A percentile compares a stretch with the other conserved stretches of the same genome.
These are phyloP conservation scores for Muschampia plurimacula DNA, from an alignment of 2,888 invertebrate species.

Conservation along the genomic window DNA sequence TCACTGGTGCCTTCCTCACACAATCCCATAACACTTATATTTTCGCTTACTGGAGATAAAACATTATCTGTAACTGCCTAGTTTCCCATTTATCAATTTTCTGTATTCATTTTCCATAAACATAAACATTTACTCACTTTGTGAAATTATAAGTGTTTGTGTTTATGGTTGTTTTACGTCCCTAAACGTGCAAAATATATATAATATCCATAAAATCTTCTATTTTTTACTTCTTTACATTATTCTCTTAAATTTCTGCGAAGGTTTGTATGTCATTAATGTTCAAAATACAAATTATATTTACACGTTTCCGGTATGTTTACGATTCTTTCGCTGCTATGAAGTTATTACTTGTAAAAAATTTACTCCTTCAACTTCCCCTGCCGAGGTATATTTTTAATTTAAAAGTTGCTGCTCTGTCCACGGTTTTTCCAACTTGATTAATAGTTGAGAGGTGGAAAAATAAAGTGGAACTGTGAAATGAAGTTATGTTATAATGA, in stretches of 20 bases:
- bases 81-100: background rate
- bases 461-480: constrained; percentile 35
- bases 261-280: constrained; percentile 27
- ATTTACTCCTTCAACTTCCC: constrained; percentile 25
- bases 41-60: background rate
- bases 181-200: background rate
- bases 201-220: background rate
- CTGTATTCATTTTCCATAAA: background rate
- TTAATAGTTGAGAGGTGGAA: constrained; percentile 37
- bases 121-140: too few relatives aligned
- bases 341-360: constrained; percentile 30
- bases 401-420: constrained; percentile 37
- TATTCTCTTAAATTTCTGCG: background rate
- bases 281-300: constrained; percentile 20
- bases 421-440: constrained; percentile 36
- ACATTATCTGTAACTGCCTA: background rate
- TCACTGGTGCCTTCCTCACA: background rate
- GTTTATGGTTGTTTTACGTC: background rate
- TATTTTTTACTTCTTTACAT: background rate
- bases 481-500: constrained; percentile 28
- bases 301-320: constrained; percentile 6
- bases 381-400: constrained; percentile 36
- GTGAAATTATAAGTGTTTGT: too few relatives aligned
- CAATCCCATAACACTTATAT: background rate
- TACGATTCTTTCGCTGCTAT: constrained; percentile 24